These are phyloP conservation scores for Nipponia nippon DNA, from an alignment of 2,113 vertebrate species.

Conservation along the genomic window DNA sequence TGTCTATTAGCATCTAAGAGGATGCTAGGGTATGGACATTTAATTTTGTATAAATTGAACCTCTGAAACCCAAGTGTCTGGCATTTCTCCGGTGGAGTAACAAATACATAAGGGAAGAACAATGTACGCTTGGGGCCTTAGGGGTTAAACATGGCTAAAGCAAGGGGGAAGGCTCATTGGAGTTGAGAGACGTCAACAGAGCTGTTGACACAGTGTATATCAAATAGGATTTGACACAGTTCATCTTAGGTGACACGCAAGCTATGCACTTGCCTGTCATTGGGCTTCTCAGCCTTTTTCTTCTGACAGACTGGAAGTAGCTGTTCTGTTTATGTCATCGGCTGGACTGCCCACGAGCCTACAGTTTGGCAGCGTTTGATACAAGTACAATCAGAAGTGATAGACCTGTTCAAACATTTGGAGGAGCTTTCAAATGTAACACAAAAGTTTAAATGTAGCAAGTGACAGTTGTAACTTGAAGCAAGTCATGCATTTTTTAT, in stretches of 20 bases:
- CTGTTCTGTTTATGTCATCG: accelerated
- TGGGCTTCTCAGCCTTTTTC: background rate
- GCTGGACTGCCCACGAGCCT: background rate
- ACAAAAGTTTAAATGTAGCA: background rate
- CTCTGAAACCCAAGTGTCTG: background rate
- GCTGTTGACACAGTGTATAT: background rate
- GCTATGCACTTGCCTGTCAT: background rate
- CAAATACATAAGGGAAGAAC: background rate
- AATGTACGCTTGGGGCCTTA: background rate
- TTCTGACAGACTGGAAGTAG: background rate
- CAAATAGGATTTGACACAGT: background rate
- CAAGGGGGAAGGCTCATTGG: background rate
- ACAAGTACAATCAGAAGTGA: background rate
- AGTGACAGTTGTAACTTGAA: background rate
- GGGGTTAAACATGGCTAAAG: background rate
- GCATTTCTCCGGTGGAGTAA: background rate
- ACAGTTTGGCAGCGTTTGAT: background rate
- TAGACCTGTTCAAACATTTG: background rate
- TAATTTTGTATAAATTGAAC: background rate
- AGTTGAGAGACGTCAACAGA: background rate
- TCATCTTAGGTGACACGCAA: background rate
- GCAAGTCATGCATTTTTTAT: background rate
- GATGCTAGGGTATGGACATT: background rate
- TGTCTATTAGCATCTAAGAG: background rate
- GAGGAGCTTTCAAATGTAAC: background rate